Evolutionary conservation across 2,797 vertebrate species (phyloP).

Genomic region (Danio kyathit): DNA sequence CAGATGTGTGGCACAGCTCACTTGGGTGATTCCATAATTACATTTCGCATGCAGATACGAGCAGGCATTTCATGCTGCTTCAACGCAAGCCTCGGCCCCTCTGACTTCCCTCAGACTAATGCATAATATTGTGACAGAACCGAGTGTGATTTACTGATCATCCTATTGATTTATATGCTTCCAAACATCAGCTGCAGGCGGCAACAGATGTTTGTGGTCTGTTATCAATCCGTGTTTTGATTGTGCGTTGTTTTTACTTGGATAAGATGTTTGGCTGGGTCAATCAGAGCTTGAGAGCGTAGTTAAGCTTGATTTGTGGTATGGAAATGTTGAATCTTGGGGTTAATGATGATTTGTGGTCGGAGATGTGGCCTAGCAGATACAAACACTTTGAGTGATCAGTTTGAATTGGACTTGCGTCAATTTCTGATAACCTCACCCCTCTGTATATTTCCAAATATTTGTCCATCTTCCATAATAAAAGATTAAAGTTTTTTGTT

Average conservation of each 20-base stretch:
- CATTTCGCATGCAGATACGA: conserved; percentile 79
- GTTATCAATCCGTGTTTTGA: conserved; percentile 37
- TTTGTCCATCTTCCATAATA: neutral
- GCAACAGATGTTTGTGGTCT: conserved; percentile 51
- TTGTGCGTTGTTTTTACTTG: conserved; percentile 18
- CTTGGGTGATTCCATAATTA: conserved; percentile 78
- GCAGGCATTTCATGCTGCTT: conserved; percentile 60
- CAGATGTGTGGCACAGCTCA: conserved; percentile 81
- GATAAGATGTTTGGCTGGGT: conserved; percentile 24
- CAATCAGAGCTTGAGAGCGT: conserved; percentile 20
- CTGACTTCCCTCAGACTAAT: conserved; percentile 54
- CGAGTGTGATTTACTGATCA: conserved; percentile 56
- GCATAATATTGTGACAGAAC: conserved; percentile 61
- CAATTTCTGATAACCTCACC: neutral
- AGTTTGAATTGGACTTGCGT: neutral
- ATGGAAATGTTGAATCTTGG: conserved; percentile 20
- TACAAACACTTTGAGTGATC: neutral
- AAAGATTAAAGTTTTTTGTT: neutral
- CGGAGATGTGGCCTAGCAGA: neutral
- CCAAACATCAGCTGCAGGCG: conserved; percentile 30
- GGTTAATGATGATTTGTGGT: conserved; percentile 14
- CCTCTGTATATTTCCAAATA: neutral
- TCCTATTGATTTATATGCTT: conserved; percentile 50
- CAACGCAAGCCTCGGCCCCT: conserved; percentile 45
- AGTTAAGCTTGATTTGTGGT: conserved; percentile 29